Evolutionary conservation across 2,888 invertebrate species (phyloP).

Genomic region (Phengaris alcon): DNA sequence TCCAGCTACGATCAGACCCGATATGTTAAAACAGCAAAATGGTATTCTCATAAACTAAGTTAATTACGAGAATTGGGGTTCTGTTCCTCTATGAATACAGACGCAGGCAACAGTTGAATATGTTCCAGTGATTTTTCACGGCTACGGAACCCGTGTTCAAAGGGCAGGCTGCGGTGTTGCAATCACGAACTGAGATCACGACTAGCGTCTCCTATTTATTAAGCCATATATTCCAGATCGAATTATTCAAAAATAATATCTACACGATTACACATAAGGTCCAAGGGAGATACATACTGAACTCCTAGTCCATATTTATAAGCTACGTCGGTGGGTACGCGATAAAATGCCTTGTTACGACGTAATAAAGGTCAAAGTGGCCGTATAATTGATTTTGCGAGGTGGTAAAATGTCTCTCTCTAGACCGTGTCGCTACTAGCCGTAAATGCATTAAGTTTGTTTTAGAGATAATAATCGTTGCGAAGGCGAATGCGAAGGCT

Average conservation of each 20-base stretch:
- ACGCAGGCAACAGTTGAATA: slow-evolving; percentile 52
- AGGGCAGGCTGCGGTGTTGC: slow-evolving; percentile 77
- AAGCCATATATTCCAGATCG: slow-evolving; percentile 44
- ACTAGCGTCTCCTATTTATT: slow-evolving; percentile 68
- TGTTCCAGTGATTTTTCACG: slow-evolving; percentile 79
- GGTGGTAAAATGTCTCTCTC: slow-evolving; percentile 65
- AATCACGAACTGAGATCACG: slow-evolving; percentile 78
- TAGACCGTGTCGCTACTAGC: slow-evolving; percentile 77
- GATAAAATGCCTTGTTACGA: slow-evolving; percentile 50
- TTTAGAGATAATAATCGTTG: slow-evolving; percentile 77
- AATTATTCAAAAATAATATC: slow-evolving; percentile 46
- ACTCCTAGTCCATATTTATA: slow-evolving; percentile 33
- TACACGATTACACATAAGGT: slow-evolving; percentile 45
- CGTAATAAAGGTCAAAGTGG: slow-evolving; percentile 42
- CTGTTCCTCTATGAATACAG: neutral
- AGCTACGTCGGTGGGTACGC: slow-evolving; percentile 22
- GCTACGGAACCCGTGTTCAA: slow-evolving; percentile 74
- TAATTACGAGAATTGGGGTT: too few relatives aligned
- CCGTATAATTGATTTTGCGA: slow-evolving; percentile 47
- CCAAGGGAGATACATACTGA: slow-evolving; percentile 41
- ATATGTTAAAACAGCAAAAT: too few relatives aligned
- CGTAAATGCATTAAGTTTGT: slow-evolving; percentile 78
- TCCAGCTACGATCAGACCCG: too few relatives aligned
- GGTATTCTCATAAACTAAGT: too few relatives aligned
- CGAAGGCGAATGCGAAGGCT: slow-evolving; percentile 61